These are phyloP conservation scores for Noctua comes DNA, from an alignment of 2,888 invertebrate genomes.

Conservation along the genomic window DNA sequence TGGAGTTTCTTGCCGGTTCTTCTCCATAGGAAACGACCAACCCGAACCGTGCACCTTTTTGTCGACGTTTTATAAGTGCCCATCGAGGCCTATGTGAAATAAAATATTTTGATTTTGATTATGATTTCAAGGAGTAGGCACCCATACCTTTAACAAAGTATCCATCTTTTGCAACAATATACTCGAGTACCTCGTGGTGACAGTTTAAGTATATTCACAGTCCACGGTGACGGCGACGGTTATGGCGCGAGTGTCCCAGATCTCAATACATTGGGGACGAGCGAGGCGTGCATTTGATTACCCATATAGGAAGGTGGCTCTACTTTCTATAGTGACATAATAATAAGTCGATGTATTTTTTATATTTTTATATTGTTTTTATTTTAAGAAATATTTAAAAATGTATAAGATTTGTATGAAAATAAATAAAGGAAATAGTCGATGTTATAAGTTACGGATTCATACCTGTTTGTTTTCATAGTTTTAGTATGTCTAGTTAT, in stretches of 20 bases:
- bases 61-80: too few relatives aligned
- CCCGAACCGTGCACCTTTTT: too few relatives aligned
- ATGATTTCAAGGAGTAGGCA: too few relatives aligned
- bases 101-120: too few relatives aligned
- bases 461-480: neutral
- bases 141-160: neutral
- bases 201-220: constrained; percentile 8
- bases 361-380: too few relatives aligned
- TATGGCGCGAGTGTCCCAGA: constrained; percentile 57
- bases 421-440: too few relatives aligned
- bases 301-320: constrained; percentile 9
- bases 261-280: constrained; percentile 60
- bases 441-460: neutral
- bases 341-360: neutral
- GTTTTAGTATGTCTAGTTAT: neutral
- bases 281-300: constrained; percentile 47
- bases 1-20: too few relatives aligned
- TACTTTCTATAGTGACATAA: constrained; percentile 49
- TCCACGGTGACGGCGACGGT: neutral
- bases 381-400: too few relatives aligned
- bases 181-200: neutral
- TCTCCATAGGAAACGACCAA: too few relatives aligned
- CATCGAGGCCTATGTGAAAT: too few relatives aligned
- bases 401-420: too few relatives aligned
- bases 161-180: constrained; percentile 10